phyloP scores from a whole-genome alignment of 2,113 vertebrate species.

The Larimichthys polyactis region DNA sequence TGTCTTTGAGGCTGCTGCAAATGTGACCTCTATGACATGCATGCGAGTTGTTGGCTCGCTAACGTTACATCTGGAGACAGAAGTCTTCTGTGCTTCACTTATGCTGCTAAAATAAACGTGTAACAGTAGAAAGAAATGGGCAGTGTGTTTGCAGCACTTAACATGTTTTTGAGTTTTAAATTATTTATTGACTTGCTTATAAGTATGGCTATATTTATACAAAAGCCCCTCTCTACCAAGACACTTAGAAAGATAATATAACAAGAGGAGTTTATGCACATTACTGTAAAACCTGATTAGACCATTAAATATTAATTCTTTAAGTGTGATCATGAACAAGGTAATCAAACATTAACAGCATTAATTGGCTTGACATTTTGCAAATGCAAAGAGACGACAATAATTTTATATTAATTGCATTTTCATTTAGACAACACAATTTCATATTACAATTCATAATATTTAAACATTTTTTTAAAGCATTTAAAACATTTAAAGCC shows the following conservation, averaged over 20 bases:
- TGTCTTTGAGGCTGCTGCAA: slow-evolving; percentile 20
- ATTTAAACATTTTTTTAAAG: too few species aligned
- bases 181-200: not conserved
- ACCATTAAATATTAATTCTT: not conserved
- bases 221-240: not conserved
- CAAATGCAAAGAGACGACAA: too few species aligned
- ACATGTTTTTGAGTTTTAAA: not conserved
- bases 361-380: too few species aligned
- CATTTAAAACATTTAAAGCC: not conserved
- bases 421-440: not conserved
- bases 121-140: not conserved
- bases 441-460: not conserved
- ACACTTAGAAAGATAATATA: not conserved
- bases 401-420: not conserved
- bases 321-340: not conserved
- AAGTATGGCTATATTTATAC: not conserved
- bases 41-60: not conserved
- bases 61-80: not conserved
- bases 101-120: not conserved
- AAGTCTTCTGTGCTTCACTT: not conserved
- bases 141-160: not conserved
- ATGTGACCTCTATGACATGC: slow-evolving; percentile 28
- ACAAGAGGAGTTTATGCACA: not conserved
- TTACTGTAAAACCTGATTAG: not conserved
- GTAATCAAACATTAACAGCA: not conserved